Evolutionary conservation across 1,140 invertebrate species (phyloP), one percentile per base, ranked within the genome.

Genomic region (Pinna nobilis): DNA sequence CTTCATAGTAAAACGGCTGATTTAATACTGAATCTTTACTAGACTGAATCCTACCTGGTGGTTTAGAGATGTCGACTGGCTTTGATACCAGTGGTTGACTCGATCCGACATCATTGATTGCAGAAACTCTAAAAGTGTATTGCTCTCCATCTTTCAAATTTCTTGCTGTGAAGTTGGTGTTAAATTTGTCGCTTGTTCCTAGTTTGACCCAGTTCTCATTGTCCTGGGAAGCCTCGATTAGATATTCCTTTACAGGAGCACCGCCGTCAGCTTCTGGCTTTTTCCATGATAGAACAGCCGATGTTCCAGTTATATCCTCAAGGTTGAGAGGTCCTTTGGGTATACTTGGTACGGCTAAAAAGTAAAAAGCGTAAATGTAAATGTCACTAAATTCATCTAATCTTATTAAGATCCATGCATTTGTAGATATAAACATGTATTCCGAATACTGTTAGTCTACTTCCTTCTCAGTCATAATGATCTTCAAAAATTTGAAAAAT

Each of bases 181-280:
- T 72, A 41, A 60, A 76, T 50, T 77, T 73, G 15, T 76, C 80
- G 3, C 86, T 98, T 95, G 44, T 97, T 90, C 90, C 98, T 97
- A 70, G 95, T 94, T 64, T 94, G 93, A 86, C 32, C 97, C 97
- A 71, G 25, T 94, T 93, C 39, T 96, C 93, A 84, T 64, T 49
- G 33, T 78, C 72, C 28, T 59, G 41, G 51, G 63, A 75, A 87
- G 97, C 97, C 88, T 98, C 97, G n/a, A 98, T 93, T 30, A 94
- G 90, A 83, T 98, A 99, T 86, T 96, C 93, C 0, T 94, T 94
- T n/a, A 99, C 92, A 7, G 97, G 97, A 85, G 96, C 94, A 35
- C 98, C 98, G 82, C 98, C 98, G 90, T 99, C 97, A 87, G 99
- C 97, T 84, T 98, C 96, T 35, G 97, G 97, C 85, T 97, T 96